phyloP scores from a whole-genome alignment of 2,888 invertebrate species.

The Leptarthrus brevirostris region DNA sequence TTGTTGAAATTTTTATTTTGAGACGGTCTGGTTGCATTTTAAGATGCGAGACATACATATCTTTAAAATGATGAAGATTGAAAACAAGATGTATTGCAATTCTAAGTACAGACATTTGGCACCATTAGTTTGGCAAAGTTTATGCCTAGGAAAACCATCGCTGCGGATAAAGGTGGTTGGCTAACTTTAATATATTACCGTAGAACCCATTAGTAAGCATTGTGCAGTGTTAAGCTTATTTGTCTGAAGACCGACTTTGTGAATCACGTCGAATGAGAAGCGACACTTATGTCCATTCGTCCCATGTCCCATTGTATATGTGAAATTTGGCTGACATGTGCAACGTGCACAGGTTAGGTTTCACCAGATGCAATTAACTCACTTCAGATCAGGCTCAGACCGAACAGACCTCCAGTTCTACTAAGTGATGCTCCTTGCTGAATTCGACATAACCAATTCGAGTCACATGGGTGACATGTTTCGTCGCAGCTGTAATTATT shows the following conservation, averaged over 20 bases:
- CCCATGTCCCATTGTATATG: no score
- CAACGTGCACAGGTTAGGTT: no score
- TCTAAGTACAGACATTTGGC: not conserved
- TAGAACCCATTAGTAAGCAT: conserved; percentile 10
- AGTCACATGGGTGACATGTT: conserved; percentile 6
- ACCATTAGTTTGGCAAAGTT: not conserved
- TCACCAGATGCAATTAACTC: no score
- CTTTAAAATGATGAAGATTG: not conserved
- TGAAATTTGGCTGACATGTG: no score
- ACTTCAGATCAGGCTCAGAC: no score
- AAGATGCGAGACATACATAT: not conserved
- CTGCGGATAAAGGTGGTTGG: not conserved
- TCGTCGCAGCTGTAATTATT: conserved; percentile 12
- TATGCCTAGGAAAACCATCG: not conserved
- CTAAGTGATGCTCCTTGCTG: no score
- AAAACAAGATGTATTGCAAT: not conserved
- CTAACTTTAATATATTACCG: conserved; percentile 3
- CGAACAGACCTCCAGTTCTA: no score
- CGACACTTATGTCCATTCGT: no score
- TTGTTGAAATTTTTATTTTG: not conserved
- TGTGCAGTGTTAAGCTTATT: conserved; percentile 15
- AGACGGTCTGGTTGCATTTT: no score
- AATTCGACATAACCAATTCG: not conserved
- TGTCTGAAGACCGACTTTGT: conserved; percentile 12
- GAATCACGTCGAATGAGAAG: conserved; percentile 5